Conservation (phyloP, 2,888 invertebrate species). For the Halictus ligatus region DNA sequence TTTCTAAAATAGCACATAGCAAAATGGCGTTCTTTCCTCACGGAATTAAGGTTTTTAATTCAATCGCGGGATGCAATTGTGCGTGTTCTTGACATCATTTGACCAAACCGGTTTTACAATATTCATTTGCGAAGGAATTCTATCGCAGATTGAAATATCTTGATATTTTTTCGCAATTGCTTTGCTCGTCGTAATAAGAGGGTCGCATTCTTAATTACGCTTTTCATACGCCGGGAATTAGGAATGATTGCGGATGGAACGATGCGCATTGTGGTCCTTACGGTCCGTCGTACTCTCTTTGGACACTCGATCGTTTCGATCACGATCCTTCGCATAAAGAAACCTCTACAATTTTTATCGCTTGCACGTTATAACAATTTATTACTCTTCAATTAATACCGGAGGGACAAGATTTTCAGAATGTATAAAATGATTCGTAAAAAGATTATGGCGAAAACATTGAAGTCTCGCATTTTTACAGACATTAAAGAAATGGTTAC, state of each 20-base stretch:
- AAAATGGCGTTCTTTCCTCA: background rate
- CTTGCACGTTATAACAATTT: background rate
- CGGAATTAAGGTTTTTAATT: constrained; percentile 26
- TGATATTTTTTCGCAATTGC: constrained; percentile 13
- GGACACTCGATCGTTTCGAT: background rate
- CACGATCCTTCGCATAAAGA: background rate
- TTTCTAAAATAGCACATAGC: background rate
- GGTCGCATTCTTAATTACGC: background rate
- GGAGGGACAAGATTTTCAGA: background rate
- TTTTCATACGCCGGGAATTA: constrained; percentile 1
- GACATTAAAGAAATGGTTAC: background rate
- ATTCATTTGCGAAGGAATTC: constrained; percentile 31
- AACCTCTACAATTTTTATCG: background rate
- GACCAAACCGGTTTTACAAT: constrained; percentile 37
- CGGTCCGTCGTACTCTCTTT: background rate
- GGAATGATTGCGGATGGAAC: background rate
- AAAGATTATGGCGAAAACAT: background rate
- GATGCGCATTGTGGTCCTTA: background rate
- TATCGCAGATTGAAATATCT: constrained; percentile 17
- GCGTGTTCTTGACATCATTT: constrained; percentile 39
- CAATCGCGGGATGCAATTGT: constrained; percentile 27
- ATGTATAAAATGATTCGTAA: background rate
- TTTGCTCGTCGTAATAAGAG: background rate
- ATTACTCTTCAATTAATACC: background rate
- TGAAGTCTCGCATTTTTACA: background rate